phyloP scores from a whole-genome alignment of 2,888 invertebrate species.

The Bembecia ichneumoniformis region DNA sequence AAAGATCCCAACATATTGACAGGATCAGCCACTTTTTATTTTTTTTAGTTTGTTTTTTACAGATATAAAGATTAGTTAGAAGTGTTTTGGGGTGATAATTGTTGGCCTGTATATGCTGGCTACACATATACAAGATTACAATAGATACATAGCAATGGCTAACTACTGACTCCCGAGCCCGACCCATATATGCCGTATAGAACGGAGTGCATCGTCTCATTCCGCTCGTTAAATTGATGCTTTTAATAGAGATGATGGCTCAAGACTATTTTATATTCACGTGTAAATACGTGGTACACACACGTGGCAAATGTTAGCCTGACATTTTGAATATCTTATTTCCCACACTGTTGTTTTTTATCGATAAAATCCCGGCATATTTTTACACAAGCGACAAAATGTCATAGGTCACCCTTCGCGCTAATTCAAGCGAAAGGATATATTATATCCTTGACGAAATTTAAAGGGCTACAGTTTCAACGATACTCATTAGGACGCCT shows the following conservation, averaged over 20 bases:
- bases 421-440: conserved; percentile 3
- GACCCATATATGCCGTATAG: conserved; percentile 44
- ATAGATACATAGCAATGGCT: too few relatives aligned
- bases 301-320: conserved; percentile 43
- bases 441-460: background rate
- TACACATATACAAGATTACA: too few relatives aligned
- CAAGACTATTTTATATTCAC: conserved; percentile 42
- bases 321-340: conserved; percentile 27
- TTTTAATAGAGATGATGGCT: conserved; percentile 60
- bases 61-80: too few relatives aligned
- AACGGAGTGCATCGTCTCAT: conserved; percentile 37
- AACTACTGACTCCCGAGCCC: conserved; percentile 32
- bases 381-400: conserved; percentile 3
- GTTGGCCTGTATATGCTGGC: too few relatives aligned
- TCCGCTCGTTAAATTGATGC: conserved; percentile 60
- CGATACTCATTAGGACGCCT: background rate
- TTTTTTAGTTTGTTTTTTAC: too few relatives aligned
- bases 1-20: too few relatives aligned
- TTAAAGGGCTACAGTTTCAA: background rate
- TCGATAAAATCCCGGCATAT: conserved; percentile 14
- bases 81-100: too few relatives aligned
- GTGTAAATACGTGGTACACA: conserved; percentile 33
- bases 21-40: too few relatives aligned
- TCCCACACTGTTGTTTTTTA: conserved; percentile 13
- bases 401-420: conserved; percentile 6